Conservation (phyloP, 2,113 vertebrate genomes). For the Corvus moneduloides region DNA sequence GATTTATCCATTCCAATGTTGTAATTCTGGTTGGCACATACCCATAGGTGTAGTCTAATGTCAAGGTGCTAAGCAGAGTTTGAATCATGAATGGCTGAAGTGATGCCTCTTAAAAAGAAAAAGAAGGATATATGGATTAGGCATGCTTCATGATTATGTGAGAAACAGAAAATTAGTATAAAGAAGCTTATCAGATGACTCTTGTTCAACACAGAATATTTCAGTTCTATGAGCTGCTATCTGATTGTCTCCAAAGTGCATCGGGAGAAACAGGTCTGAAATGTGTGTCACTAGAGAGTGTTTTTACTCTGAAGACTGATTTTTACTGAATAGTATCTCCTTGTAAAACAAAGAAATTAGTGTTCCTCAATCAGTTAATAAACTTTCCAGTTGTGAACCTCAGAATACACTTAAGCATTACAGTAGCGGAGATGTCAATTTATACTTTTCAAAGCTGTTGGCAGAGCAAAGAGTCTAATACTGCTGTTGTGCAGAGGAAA, state of each 20-base stretch:
- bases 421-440: background rate
- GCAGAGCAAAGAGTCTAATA: background rate
- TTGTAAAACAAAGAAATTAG: background rate
- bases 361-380: background rate
- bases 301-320: background rate
- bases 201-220: background rate
- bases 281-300: background rate
- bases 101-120: background rate
- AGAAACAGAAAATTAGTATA: background rate
- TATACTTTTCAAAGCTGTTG: slow-evolving; percentile 21
- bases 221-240: background rate
- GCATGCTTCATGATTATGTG: background rate
- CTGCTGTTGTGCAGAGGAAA: background rate
- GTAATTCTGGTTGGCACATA: background rate
- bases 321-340: background rate
- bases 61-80: background rate
- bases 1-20: background rate
- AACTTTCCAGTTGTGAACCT: background rate
- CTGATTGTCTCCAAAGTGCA: background rate
- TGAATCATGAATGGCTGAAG: background rate
- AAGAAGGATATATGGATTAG: background rate
- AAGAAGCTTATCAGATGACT: background rate
- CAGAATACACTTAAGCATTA: background rate
- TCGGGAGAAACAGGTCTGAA: background rate
- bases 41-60: background rate